A percentile compares a stretch with the other conserved stretches of the same genome.
Conservation (phyloP, 2,888 invertebrate species). For the Dasysyrphus albostriatus region DNA sequence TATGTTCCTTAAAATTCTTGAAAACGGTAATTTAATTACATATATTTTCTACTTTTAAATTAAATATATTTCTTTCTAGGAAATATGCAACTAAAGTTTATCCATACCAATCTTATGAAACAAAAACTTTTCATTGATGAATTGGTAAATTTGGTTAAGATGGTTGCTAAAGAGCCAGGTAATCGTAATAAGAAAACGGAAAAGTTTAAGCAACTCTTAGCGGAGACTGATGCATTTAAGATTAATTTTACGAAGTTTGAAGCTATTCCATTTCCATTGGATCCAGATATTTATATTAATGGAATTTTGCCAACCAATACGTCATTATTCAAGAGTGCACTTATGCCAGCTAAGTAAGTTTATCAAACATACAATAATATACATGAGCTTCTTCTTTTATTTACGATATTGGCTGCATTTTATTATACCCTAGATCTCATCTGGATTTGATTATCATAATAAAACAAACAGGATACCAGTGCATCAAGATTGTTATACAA, state of each 20-base stretch:
- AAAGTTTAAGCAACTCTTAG: slow-evolving; percentile 92
- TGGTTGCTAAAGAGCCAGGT: slow-evolving; percentile 95
- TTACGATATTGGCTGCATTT: no score
- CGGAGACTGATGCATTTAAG: slow-evolving; percentile 92
- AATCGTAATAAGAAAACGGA: slow-evolving; percentile 96
- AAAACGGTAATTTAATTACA: slow-evolving; percentile 85
- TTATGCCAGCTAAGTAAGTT: slow-evolving; percentile 93
- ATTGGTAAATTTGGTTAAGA: slow-evolving; percentile 93
- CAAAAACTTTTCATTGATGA: slow-evolving; percentile 97
- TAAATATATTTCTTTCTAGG: slow-evolving; percentile 81
- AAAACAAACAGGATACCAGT: no score
- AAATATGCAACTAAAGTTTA: slow-evolving; percentile 89
- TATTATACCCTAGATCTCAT: no score
- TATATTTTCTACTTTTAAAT: not conserved
- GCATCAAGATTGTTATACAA: no score
- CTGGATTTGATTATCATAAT: no score
- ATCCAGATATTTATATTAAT: slow-evolving; percentile 94
- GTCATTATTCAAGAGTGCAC: slow-evolving; percentile 96
- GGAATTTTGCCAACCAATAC: slow-evolving; percentile 96
- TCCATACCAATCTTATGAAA: slow-evolving; percentile 90
- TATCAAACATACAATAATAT: not conserved
- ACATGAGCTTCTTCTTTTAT: not conserved
- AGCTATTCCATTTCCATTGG: slow-evolving; percentile 96
- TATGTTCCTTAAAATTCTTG: slow-evolving; percentile 90
- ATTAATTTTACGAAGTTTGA: slow-evolving; percentile 96